Base-by-base conservation (phyloP, 2,888 invertebrate genomes). In the Drosophila eohydei region DNA sequence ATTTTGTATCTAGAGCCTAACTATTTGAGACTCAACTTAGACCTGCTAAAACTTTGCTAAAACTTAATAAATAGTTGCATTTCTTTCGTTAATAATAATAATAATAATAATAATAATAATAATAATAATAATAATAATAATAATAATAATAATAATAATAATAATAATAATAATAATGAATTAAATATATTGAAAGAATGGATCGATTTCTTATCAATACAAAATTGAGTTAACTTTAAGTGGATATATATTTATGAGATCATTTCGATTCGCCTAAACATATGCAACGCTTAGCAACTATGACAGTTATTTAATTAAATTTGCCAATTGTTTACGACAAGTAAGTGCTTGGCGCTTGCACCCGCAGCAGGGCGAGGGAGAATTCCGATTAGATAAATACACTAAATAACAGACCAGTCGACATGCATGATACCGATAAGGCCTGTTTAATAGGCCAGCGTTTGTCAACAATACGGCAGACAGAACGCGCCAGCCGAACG, bases 361-460 rank as follows among this genome's bases (percentile, higher is more conserved):
- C 41, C 57, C 38, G 44, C 64, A 43, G 12, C 36, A n/a, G 48
- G 30, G 30, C 30, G 41, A 14, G 8, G n/a, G 32, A 16, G 26
- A 4, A 16, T 14, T 12, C 16, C 63, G 83, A 84, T 84, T 80
- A 88, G 88, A 84, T 84, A 88, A 68, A 43, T 26, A 28, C 44
- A 43, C 61, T 61, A 82, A 74, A 71, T 63, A 79, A 62, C 82
- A 40, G 38, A 46, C 36, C 8, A 21, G 34, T 46, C 62, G 67
- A 62, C 67, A 70, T 44, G 65, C 26, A 56, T 21, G 54, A 41
- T 44, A 36, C 26, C 61, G 83, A 83, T 83, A 88, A 80, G 75
- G 14, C 30, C 16, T n/a, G 74, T 57, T 79, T 86, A 75, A 88
- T 79, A 81, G 70, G 44, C 56, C 32, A 68, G 41, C 64, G 56